Base-by-base conservation (phyloP, 2,888 invertebrate species). In the Cryptus armator region DNA sequence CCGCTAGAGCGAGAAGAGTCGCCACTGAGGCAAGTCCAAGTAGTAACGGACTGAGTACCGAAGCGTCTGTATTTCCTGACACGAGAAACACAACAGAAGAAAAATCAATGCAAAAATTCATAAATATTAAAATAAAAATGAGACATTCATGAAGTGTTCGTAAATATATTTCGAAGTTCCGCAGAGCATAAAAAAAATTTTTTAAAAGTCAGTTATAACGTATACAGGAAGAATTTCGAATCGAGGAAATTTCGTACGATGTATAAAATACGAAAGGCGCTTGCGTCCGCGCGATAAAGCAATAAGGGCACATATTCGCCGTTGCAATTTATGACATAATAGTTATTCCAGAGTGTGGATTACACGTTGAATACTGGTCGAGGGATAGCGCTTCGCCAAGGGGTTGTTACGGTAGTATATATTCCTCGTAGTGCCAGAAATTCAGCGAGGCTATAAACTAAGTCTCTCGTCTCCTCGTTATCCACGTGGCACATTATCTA, bases 21-120 rank as follows among this genome's bases (percentile, higher is more conserved):
- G 97, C 97, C 92, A 96, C 96, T 7, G 97, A 96, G 79, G 97
- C 96, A 88, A 97, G 95, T 1, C 97, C 97, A 7, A 97, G 96
- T 82, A 97, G 94, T 77, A 97, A 95, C 14, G 97, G 97, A 87
- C 97, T 97, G 91, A 97, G 88, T 80, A 90, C 90, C 84, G 91
- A 90, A 48, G 90, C 91, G 81, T 92, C 90, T 68, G 91, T 90
- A 85, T 90, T 91, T 44, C 92, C 92, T 92, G 88, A 16, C 78
- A 86, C 64, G 16, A 75, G 46, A 74, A 74, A 81, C 46, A 67
- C 51, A 53, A 16, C 53, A 14, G 32, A 44, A 68, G 12, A 24
- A 70, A n/a, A 70, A 53, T 53, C 9, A n/a, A 32, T 64, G 2
- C 9, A 37, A 37, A 64, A 19, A 64, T 19, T 16, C 29, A 64